phyloP scores from a whole-genome alignment of 2,113 vertebrate species.

The Synchiropus splendidus region DNA sequence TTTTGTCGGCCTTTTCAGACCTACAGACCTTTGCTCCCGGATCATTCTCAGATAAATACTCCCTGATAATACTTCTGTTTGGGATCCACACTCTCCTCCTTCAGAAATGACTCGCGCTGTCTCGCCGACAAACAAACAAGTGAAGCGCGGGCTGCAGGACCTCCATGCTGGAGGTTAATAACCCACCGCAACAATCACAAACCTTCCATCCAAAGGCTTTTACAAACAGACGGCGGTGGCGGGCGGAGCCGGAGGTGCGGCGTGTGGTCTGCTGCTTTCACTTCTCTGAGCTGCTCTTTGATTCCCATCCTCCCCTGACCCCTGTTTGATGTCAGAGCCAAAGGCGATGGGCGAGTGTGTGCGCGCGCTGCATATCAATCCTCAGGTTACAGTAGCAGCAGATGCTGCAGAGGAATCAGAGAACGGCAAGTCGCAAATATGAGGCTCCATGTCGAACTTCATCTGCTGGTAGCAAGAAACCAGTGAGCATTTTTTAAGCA shows the following conservation, averaged over 20 bases:
- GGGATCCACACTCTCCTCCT: no score
- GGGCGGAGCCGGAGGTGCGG: constrained; percentile 4
- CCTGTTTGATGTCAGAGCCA: constrained; percentile 30
- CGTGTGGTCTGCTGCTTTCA: constrained; percentile 19
- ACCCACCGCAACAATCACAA: constrained; percentile 3
- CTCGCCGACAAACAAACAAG: neutral
- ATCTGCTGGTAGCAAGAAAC: no score
- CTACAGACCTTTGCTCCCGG: no score
- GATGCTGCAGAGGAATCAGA: neutral
- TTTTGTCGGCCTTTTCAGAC: no score
- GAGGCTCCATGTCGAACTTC: no score
- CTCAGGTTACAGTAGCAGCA: constrained; percentile 3
- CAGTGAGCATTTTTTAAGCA: no score
- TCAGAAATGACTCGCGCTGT: no score
- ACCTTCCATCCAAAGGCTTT: constrained; percentile 6
- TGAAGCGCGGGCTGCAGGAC: neutral
- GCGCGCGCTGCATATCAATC: neutral
- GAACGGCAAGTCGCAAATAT: no score
- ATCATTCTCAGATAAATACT: no score
- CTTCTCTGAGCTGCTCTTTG: constrained; percentile 28
- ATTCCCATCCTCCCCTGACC: constrained; percentile 36
- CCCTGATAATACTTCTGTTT: no score
- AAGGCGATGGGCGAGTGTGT: constrained; percentile 1
- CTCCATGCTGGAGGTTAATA: no score
- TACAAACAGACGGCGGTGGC: constrained; percentile 15